Evolutionary conservation across 2,113 vertebrate species (phyloP).

Genomic region (Heterotilapia buettikoferi): DNA sequence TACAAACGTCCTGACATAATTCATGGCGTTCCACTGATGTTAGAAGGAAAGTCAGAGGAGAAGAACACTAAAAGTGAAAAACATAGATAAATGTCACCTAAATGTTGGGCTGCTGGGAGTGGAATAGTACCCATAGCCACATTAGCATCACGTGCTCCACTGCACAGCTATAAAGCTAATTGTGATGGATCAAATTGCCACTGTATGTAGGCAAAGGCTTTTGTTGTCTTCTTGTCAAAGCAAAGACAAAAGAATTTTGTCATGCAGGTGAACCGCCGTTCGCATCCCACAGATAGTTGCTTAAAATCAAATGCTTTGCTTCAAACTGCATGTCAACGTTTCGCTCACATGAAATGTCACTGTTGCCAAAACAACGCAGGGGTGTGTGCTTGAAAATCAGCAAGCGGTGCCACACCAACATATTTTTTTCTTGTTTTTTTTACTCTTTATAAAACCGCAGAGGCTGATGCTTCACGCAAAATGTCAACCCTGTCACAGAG

Average conservation of each 20-base stretch:
- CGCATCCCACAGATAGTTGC: not conserved
- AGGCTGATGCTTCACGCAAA: not conserved
- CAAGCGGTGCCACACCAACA: not conserved
- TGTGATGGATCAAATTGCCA: not conserved
- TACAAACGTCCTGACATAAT: not conserved
- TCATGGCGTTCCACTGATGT: not conserved
- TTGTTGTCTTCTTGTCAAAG: not conserved
- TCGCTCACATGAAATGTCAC: conserved; percentile 17
- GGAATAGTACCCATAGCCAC: not conserved
- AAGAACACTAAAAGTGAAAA: not conserved
- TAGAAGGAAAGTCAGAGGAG: not conserved
- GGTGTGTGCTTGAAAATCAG: not conserved
- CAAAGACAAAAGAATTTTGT: not conserved
- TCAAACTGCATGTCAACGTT: not conserved
- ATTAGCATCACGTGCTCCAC: not conserved
- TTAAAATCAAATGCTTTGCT: not conserved
- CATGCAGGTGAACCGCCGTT: not conserved
- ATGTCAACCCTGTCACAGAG: conserved; percentile 26
- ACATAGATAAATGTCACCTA: not conserved
- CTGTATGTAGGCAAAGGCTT: not conserved
- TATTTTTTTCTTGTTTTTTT: not conserved
- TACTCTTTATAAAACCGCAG: not conserved
- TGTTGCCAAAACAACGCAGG: not conserved
- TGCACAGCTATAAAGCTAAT: not conserved
- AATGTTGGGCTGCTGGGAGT: not conserved